Evolutionary conservation across 2,113 vertebrate genomes (phyloP).

Genomic region (Cyprinus carpio): DNA sequence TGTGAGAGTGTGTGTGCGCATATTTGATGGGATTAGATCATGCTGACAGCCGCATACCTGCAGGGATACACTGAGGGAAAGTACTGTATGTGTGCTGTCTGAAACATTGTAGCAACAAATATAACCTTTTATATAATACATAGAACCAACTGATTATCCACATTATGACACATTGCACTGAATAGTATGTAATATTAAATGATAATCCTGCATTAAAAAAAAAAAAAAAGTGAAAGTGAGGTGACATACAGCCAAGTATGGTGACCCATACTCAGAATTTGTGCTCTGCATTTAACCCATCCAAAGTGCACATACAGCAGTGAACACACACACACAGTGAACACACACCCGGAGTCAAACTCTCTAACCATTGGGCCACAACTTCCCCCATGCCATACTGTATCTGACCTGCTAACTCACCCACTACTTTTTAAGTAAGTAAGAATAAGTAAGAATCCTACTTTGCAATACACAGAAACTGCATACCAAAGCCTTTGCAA

Average conservation of each 20-base stretch:
- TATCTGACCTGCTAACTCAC: not conserved
- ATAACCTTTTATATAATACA: not conserved
- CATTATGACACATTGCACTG: not conserved
- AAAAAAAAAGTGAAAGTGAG: too few species aligned
- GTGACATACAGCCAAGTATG: too few species aligned
- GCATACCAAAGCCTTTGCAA: not conserved
- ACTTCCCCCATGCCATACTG: too few species aligned
- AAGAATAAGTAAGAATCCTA: not conserved
- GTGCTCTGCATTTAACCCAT: too few species aligned
- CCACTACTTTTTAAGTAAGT: not conserved
- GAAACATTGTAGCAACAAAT: not conserved
- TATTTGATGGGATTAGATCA: not conserved
- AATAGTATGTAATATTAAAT: not conserved
- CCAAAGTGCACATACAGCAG: too few species aligned
- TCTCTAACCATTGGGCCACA: too few species aligned
- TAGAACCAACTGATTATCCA: not conserved
- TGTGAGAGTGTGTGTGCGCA: not conserved
- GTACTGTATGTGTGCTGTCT: conserved; percentile 9
- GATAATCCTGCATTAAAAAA: not conserved
- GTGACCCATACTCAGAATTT: too few species aligned
- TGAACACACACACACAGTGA: too few species aligned
- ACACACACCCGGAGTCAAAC: too few species aligned
- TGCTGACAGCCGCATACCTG: not conserved
- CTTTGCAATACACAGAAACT: not conserved
- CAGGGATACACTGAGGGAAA: not conserved